phyloP scores from a whole-genome alignment of 1,140 invertebrate species.

The Aporrectodea caliginosa region DNA sequence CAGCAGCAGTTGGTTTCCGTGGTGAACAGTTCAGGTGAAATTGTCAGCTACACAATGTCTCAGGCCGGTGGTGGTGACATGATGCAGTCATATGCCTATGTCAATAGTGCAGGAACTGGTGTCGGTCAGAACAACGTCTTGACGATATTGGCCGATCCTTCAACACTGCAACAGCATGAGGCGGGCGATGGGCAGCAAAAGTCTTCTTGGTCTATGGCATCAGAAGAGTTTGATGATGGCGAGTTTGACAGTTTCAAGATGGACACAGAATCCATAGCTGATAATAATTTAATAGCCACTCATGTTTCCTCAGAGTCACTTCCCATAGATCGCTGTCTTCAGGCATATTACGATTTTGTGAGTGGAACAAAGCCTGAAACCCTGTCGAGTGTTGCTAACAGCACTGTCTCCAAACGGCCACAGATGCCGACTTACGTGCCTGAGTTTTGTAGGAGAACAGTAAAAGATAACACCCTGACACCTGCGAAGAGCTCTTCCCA shows the following conservation, averaged over 20 bases:
- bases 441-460: conserved; percentile 44
- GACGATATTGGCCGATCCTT: conserved; percentile 9
- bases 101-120: no score
- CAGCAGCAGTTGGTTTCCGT: not conserved
- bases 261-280: not conserved
- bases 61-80: not conserved
- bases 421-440: conserved; percentile 50
- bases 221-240: conserved; percentile 16
- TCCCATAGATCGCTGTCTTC: not conserved
- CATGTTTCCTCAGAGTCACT: not conserved
- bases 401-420: conserved; percentile 46
- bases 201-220: not conserved
- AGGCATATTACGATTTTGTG: conserved; percentile 47
- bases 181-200: not conserved
- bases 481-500: no score
- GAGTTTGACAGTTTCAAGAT: conserved; percentile 15
- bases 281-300: not conserved
- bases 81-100: not conserved
- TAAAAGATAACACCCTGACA: no score
- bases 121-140: conserved; percentile 6
- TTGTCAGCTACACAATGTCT: not conserved
- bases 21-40: not conserved
- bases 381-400: conserved; percentile 44
- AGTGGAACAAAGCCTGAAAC: conserved; percentile 53
- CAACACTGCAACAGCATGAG: conserved; percentile 7